Percentiles rank a stretch among this genome's conserved stretches.
Conservation (phyloP, 2,113 vertebrate genomes). For the Megaceryle torquata region DNA sequence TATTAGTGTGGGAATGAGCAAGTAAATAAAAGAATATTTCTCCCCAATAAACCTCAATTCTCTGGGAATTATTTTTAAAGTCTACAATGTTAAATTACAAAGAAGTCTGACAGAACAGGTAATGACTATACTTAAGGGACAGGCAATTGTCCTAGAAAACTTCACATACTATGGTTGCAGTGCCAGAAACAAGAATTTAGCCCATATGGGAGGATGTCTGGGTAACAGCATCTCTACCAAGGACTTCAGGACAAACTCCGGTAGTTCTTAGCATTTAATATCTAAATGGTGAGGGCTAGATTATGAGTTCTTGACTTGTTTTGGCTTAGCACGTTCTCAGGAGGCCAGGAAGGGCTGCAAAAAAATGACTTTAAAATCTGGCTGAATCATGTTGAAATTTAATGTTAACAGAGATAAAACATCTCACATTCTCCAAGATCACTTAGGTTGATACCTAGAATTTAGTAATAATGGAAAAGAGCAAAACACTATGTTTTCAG, state of each 20-base stretch:
- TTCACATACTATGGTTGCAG: neutral
- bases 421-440: neutral
- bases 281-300: neutral
- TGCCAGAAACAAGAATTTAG: neutral
- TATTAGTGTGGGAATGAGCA: conserved; percentile 44
- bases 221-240: neutral
- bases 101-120: conserved; percentile 34
- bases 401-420: neutral
- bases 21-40: conserved; percentile 65
- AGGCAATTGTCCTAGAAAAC: conserved; percentile 44
- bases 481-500: neutral
- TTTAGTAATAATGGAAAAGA: neutral
- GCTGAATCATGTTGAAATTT: neutral
- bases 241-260: neutral
- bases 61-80: conserved; percentile 49
- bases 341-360: neutral
- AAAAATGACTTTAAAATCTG: neutral
- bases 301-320: neutral
- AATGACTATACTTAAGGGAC: conserved; percentile 37
- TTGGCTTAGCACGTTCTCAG: neutral
- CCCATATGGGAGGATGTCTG: neutral
- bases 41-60: conserved; percentile 28
- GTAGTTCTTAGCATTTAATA: neutral
- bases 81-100: conserved; percentile 16
- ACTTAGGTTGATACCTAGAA: neutral